These are phyloP conservation scores for Trichosurus vulpecula DNA, from an alignment of 2,797 vertebrate genomes.

Conservation along the genomic window DNA sequence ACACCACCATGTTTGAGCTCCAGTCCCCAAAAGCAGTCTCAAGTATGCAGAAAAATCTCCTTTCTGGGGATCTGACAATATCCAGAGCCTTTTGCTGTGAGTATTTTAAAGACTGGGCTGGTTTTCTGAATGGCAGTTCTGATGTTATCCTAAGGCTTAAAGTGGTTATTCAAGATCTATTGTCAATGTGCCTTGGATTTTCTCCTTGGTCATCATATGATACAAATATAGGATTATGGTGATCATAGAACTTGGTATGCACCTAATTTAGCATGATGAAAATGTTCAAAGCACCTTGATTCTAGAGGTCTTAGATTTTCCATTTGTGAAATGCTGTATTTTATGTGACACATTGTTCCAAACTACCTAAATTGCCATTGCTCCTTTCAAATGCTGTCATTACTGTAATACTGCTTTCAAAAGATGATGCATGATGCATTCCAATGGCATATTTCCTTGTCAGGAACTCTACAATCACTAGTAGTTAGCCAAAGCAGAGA, in stretches of 20 bases:
- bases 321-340: constrained; percentile 15
- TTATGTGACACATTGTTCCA: background rate
- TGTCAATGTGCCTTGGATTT: background rate
- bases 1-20: background rate
- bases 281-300: constrained; percentile 21
- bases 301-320: constrained; percentile 15
- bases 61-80: background rate
- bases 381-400: background rate
- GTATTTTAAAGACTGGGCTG: background rate
- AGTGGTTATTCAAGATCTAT: background rate
- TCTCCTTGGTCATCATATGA: background rate
- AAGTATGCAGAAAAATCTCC: background rate
- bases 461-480: background rate
- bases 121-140: background rate
- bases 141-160: background rate
- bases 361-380: background rate
- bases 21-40: background rate
- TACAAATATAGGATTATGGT: background rate
- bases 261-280: background rate
- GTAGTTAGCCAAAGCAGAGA: background rate
- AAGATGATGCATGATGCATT: background rate
- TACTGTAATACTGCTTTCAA: background rate
- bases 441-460: background rate
- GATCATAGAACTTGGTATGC: constrained; percentile 2
- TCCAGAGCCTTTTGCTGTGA: background rate